A percentile compares a stretch with the other conserved stretches of the same genome.
These are phyloP conservation scores for Pyrgilauda ruficollis DNA, from an alignment of 2,113 vertebrate genomes.

Conservation along the genomic window DNA sequence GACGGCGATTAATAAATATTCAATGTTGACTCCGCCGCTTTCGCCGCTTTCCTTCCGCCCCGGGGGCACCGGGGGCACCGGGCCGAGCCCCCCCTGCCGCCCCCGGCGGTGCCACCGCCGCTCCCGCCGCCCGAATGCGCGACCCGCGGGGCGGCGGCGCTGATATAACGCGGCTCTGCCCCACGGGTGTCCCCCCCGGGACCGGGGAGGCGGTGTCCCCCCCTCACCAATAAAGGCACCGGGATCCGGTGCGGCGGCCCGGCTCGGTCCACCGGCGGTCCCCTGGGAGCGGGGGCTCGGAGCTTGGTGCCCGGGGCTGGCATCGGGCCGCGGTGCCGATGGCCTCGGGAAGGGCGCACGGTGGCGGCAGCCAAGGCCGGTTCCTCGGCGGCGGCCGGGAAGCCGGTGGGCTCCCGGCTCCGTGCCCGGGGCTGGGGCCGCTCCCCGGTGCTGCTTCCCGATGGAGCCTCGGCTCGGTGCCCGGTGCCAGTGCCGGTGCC, in stretches of 20 bases:
- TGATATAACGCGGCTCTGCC: slow-evolving; percentile 22
- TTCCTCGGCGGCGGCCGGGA: not conserved
- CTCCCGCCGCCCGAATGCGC: not conserved
- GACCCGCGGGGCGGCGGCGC: slow-evolving; percentile 1
- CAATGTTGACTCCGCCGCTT: slow-evolving; percentile 57
- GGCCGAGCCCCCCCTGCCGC: not conserved
- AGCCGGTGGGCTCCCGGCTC: not conserved
- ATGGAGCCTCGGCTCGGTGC: not conserved
- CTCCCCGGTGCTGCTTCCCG: not conserved
- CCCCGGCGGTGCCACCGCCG: not conserved
- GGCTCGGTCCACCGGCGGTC: not conserved
- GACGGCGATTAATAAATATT: slow-evolving; percentile 74
- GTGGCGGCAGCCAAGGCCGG: not conserved
- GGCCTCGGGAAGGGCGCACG: not conserved
- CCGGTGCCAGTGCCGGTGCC: not conserved
- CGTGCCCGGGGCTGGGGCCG: not conserved
- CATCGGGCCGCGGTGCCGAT: not conserved
- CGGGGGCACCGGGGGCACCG: not conserved
- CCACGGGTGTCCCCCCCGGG: slow-evolving; percentile 48
- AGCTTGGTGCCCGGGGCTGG: not conserved
- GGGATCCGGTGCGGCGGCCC: not conserved
- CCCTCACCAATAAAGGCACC: not conserved
- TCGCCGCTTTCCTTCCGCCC: slow-evolving; percentile 40
- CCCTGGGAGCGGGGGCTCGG: not conserved
- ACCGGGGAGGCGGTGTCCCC: slow-evolving; percentile 15